Conservation (phyloP, 2,113 vertebrate genomes). For the Hylia prasina region DNA sequence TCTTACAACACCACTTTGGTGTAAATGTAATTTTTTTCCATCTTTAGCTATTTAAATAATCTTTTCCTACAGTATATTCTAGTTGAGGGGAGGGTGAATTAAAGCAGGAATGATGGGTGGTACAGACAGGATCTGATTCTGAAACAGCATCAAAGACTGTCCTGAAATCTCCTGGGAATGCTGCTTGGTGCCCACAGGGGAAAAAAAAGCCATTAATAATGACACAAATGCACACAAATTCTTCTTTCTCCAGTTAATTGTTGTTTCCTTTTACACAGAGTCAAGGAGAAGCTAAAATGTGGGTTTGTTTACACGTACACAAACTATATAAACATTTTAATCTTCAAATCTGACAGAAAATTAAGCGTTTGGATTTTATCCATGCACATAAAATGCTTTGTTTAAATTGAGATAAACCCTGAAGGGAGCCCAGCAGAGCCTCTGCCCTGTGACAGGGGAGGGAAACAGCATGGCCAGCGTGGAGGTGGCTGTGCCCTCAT, state of each 20-base stretch:
- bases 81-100: neutral
- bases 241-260: neutral
- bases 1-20: neutral
- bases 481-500: accelerated
- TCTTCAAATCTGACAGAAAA: neutral
- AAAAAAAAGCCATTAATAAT: neutral
- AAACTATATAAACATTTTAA: neutral
- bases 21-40: accelerated
- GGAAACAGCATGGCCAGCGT: accelerated
- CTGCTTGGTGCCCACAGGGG: neutral
- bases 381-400: neutral
- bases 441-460: neutral
- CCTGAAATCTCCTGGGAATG: neutral
- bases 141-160: neutral
- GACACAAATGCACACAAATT: neutral
- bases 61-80: neutral
- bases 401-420: neutral
- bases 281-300: neutral
- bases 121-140: neutral
- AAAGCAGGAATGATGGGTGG: neutral
- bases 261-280: neutral
- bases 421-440: neutral
- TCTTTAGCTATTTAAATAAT: neutral
- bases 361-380: neutral
- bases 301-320: neutral